A percentile compares a stretch with the other conserved stretches of the same genome.
Evolutionary conservation across 2,797 vertebrate species (phyloP).

Genomic region (Natrix natrix): DNA sequence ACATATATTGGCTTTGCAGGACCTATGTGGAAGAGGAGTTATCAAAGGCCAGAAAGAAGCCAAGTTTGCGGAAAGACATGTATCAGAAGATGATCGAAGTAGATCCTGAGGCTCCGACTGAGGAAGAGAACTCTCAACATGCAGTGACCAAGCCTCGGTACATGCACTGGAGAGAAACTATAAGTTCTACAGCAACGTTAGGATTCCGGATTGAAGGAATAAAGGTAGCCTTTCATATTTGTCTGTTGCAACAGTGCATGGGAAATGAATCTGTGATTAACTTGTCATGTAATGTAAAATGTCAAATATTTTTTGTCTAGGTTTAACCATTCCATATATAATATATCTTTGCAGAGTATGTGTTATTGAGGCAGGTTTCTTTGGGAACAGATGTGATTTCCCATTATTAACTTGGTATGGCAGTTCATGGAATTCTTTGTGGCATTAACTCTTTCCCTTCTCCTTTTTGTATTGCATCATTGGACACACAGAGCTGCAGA

Average conservation of each 20-base stretch:
- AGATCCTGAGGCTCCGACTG: constrained; percentile 84
- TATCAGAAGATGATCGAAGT: constrained; percentile 97
- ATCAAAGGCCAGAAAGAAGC: constrained; percentile 93
- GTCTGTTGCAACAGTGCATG: not conserved
- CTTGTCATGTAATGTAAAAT: not conserved
- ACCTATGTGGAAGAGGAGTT: constrained; percentile 97
- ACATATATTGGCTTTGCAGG: constrained; percentile 59
- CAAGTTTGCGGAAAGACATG: constrained; percentile 95
- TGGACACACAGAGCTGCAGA: not conserved
- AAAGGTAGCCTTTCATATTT: constrained; percentile 77
- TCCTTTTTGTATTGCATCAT: not conserved
- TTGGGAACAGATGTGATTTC: not conserved
- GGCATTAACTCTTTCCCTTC: not conserved
- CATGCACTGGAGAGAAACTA: constrained; percentile 99
- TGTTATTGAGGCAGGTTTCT: not conserved
- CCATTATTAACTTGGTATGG: not conserved
- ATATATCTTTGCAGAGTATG: not conserved
- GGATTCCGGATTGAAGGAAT: constrained; percentile 98
- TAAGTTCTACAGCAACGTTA: constrained; percentile 92
- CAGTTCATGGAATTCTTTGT: not conserved
- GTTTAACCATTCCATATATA: not conserved
- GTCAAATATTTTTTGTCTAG: not conserved
- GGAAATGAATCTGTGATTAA: not conserved
- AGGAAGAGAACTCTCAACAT: constrained; percentile 81
- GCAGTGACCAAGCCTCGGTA: constrained; percentile 96